Evolutionary conservation across 2,888 invertebrate species (phyloP).

Genomic region (Plutella xylostella): DNA sequence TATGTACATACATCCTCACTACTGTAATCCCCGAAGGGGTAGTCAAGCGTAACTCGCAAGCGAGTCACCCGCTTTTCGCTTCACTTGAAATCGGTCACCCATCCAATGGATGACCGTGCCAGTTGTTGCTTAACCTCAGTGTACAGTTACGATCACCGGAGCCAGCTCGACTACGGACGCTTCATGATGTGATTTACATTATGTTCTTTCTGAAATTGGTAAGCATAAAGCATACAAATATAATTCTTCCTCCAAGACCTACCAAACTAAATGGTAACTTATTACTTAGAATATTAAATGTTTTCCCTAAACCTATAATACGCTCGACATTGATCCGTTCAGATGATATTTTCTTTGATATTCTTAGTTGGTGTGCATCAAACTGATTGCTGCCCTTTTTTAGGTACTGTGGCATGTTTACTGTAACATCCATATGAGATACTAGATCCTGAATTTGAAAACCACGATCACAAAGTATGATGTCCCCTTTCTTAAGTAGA

Average conservation of each 20-base stretch:
- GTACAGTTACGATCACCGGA: too few species aligned
- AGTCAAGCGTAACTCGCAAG: too few species aligned
- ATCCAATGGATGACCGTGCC: too few species aligned
- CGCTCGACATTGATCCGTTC: conserved; percentile 7
- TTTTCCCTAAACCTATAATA: conserved; percentile 9
- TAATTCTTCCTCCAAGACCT: conserved; percentile 8
- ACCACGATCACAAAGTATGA: conserved; percentile 12
- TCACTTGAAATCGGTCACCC: too few species aligned
- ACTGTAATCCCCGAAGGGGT: too few species aligned
- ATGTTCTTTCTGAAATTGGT: conserved; percentile 11
- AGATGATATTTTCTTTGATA: conserved; percentile 9
- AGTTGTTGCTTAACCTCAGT: too few species aligned
- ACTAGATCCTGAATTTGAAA: conserved; percentile 12
- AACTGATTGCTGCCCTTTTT: conserved; percentile 7
- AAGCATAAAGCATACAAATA: conserved; percentile 13
- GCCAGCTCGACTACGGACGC: too few species aligned
- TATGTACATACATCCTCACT: too few species aligned
- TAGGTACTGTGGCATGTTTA: conserved; percentile 10
- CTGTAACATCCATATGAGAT: conserved; percentile 8
- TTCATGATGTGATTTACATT: too few species aligned
- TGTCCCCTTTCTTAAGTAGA: conserved; percentile 5
- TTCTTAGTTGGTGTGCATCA: conserved; percentile 7
- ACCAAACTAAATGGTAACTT: conserved; percentile 7
- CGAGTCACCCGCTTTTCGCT: too few species aligned
- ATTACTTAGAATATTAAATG: conserved; percentile 9